Percentiles rank a stretch among this genome's conserved stretches.
Evolutionary conservation across 2,888 invertebrate species (phyloP).

Genomic region (Drosophila lacicola): DNA sequence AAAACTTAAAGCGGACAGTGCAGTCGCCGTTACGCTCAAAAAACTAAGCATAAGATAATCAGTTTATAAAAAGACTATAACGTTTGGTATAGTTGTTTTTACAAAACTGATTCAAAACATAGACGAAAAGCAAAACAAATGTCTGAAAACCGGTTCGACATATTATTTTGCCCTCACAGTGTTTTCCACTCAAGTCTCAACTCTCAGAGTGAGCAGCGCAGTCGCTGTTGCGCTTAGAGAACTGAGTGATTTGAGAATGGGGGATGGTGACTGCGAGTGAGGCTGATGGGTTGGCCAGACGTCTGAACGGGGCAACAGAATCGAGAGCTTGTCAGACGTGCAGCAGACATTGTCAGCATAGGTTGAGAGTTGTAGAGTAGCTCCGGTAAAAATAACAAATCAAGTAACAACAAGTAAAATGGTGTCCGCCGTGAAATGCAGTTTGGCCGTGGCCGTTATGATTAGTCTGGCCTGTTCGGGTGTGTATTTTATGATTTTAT

Average conservation of each 20-base stretch:
- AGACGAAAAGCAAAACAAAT: too few species aligned
- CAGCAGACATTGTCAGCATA: slow-evolving; percentile 61
- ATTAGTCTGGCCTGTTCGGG: slow-evolving; percentile 69
- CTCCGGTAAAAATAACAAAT: slow-evolving; percentile 2
- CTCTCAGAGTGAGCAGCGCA: slow-evolving; percentile 11
- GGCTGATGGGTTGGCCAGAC: slow-evolving; percentile 9
- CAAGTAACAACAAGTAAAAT: slow-evolving; percentile 39
- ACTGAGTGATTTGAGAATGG: slow-evolving; percentile 18
- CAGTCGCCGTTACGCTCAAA: slow-evolving; percentile 11
- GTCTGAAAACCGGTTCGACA: too few species aligned
- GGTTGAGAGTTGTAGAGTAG: slow-evolving; percentile 47
- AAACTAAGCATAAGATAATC: not conserved
- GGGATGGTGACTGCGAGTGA: slow-evolving; percentile 12
- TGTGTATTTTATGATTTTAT: slow-evolving; percentile 29
- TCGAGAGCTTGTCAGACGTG: slow-evolving; percentile 63
- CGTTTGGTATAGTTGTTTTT: too few species aligned
- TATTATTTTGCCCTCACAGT: not conserved
- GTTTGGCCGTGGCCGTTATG: slow-evolving; percentile 74
- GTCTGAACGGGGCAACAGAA: slow-evolving; percentile 23
- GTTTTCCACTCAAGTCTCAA: slow-evolving; percentile 4
- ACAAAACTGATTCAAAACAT: too few species aligned
- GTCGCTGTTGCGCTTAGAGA: slow-evolving; percentile 18
- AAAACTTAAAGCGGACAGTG: not conserved
- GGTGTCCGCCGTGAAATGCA: slow-evolving; percentile 66
- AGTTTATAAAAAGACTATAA: too few species aligned